Percentiles rank a stretch among this genome's conserved stretches.
Conservation (phyloP, 1,140 invertebrate species). For the Calephelis virginiensis region DNA sequence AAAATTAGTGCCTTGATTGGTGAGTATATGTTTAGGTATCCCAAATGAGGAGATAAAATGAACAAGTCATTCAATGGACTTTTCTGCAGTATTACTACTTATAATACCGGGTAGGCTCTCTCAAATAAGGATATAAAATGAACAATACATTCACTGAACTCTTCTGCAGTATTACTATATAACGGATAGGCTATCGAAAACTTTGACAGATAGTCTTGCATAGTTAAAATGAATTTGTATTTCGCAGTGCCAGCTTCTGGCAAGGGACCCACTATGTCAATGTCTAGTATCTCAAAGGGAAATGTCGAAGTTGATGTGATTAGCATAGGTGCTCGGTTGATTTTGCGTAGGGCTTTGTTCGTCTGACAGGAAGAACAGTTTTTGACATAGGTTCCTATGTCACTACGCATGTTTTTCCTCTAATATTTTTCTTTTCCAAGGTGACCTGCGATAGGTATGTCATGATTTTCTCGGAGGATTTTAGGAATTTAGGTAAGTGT, state of each 20-base stretch:
- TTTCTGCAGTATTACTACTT: constrained; percentile 20
- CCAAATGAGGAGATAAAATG: constrained; percentile 25
- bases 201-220: constrained; percentile 29
- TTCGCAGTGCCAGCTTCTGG: constrained; percentile 22
- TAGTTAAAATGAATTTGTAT: constrained; percentile 28
- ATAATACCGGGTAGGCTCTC: constrained; percentile 21
- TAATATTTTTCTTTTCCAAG: constrained; percentile 26
- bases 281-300: constrained; percentile 25
- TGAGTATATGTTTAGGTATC: constrained; percentile 23
- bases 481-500: not conserved
- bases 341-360: constrained; percentile 34
- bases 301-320: constrained; percentile 31
- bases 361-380: constrained; percentile 29
- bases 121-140: constrained; percentile 25
- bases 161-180: constrained; percentile 19
- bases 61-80: constrained; percentile 21
- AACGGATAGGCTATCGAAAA: constrained; percentile 24
- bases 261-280: constrained; percentile 24
- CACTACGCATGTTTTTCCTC: constrained; percentile 37
- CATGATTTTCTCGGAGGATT: not conserved
- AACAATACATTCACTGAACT: constrained; percentile 20
- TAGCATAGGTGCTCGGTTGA: constrained; percentile 32
- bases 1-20: constrained; percentile 25
- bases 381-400: constrained; percentile 34
- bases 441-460: not conserved